Conservation (phyloP, 1,140 invertebrate species). For the Ostrea denselamellosa region DNA sequence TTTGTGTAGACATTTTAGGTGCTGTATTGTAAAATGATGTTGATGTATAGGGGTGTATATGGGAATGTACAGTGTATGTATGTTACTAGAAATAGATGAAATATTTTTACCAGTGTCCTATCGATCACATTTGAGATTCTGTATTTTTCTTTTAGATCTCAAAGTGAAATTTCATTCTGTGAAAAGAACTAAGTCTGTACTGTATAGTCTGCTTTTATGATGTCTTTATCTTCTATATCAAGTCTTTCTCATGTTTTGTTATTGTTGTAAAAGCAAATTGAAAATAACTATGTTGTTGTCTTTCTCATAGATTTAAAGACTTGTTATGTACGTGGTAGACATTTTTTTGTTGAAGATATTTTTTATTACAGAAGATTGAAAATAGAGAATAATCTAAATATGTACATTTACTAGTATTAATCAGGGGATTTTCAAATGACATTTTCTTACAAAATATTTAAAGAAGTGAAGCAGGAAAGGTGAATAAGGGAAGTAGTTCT, state of each 20-base stretch:
- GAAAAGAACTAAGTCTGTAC: neutral
- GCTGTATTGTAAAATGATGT: neutral
- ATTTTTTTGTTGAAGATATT: neutral
- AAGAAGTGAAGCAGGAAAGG: too few relatives aligned
- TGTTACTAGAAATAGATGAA: neutral
- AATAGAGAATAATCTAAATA: neutral
- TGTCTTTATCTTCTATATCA: neutral
- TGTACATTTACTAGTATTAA: neutral
- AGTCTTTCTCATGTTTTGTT: neutral
- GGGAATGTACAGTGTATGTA: neutral
- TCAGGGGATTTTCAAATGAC: neutral
- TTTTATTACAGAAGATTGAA: neutral
- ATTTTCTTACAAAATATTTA: neutral
- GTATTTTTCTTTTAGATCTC: neutral
- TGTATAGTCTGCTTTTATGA: neutral
- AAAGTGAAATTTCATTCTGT: neutral
- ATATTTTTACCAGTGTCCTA: neutral
- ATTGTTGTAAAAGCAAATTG: neutral
- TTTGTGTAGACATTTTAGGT: slow-evolving; percentile 12
- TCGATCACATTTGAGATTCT: neutral
- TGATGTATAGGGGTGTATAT: neutral
- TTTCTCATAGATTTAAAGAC: neutral
- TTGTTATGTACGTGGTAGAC: neutral
- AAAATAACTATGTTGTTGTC: neutral
- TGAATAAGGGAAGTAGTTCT: too few relatives aligned